Percentiles rank a stretch among this genome's conserved stretches.
Conservation (phyloP, 2,113 vertebrate genomes). For the Sceloporus undulatus region DNA sequence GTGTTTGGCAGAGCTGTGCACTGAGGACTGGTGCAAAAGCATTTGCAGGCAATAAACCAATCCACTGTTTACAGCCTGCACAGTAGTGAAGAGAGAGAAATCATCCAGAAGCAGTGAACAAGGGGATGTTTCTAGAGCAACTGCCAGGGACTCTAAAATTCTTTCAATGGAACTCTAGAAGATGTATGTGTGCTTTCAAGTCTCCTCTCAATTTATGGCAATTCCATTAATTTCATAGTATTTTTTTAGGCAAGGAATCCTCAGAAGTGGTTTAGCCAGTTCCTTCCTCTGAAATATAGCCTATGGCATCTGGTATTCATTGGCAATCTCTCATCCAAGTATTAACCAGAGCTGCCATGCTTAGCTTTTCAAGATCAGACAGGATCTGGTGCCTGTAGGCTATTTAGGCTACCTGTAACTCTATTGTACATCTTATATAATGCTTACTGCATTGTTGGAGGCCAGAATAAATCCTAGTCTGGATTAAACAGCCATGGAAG, state of each 20-base stretch:
- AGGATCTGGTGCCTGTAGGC: too few species aligned
- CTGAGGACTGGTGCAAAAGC: background rate
- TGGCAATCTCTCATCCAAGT: too few species aligned
- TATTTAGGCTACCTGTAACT: too few species aligned
- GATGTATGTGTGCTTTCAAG: too few species aligned
- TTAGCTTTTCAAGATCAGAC: too few species aligned
- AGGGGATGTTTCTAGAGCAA: background rate
- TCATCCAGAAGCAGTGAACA: background rate
- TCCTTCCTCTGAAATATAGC: too few species aligned
- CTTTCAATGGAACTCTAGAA: slow-evolving; percentile 9
- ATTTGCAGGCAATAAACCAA: slow-evolving; percentile 4
- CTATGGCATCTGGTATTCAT: too few species aligned
- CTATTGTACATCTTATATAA: background rate
- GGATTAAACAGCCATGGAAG: slow-evolving; percentile 54
- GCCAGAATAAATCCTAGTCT: slow-evolving; percentile 27
- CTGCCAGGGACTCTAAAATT: slow-evolving; percentile 3
- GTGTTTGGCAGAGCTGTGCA: background rate
- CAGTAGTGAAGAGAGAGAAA: background rate
- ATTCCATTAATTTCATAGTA: too few species aligned
- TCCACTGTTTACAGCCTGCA: background rate
- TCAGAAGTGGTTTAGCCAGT: too few species aligned
- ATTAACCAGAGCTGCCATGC: too few species aligned
- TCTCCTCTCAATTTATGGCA: too few species aligned
- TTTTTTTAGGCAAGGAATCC: too few species aligned
- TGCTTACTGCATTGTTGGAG: background rate